Percentiles rank a stretch among this genome's conserved stretches.
Conservation (phyloP, 2,113 vertebrate species). For the Peromyscus maniculatus region DNA sequence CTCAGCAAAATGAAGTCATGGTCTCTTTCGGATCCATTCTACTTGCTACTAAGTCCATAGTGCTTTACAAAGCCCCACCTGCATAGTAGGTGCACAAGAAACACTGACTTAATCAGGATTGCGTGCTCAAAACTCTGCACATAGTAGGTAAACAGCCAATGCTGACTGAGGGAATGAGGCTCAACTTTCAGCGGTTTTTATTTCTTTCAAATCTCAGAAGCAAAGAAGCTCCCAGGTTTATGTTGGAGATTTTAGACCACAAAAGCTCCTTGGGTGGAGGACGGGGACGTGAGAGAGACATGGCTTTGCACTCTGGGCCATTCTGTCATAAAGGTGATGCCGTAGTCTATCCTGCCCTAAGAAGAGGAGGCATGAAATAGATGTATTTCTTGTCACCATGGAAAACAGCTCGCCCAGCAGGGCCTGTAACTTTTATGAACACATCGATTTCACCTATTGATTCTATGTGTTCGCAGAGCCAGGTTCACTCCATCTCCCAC, state of each 20-base stretch:
- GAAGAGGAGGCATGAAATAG: neutral
- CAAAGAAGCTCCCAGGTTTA: neutral
- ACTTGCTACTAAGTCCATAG: neutral
- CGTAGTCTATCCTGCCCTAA: neutral
- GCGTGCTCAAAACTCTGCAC: neutral
- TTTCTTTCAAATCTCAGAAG: constrained; percentile 38
- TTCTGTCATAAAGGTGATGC: neutral
- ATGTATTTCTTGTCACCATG: constrained; percentile 27
- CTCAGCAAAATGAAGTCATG: neutral
- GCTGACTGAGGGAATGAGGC: neutral
- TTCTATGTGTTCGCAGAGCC: constrained; percentile 29
- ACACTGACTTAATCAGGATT: neutral
- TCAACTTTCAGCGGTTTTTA: neutral
- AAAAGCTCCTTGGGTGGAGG: neutral
- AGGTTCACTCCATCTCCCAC: constrained; percentile 25
- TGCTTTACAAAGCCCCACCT: neutral
- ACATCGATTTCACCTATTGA: constrained; percentile 52
- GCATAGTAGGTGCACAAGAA: neutral
- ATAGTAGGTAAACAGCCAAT: neutral
- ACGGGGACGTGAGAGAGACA: neutral
- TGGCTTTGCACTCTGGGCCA: neutral
- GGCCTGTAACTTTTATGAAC: constrained; percentile 56
- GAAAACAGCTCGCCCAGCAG: constrained; percentile 65
- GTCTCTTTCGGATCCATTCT: neutral
- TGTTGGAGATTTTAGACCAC: neutral